Base-by-base conservation (phyloP, 2,113 vertebrate species). In the Corythornis cristatus region DNA sequence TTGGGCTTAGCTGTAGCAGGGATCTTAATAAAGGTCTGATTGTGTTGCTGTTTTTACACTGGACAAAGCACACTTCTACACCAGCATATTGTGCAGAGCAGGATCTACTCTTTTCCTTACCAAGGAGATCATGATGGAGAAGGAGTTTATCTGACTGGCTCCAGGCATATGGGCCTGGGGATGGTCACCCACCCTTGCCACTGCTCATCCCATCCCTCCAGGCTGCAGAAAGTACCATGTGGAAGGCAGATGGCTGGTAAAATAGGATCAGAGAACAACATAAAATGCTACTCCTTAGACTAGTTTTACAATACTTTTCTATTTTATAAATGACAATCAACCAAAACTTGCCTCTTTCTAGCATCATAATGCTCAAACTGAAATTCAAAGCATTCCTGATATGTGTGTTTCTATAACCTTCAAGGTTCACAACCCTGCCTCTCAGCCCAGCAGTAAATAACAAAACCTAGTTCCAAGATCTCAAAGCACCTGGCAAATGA, bases 401-500 rank as follows among this genome's bases (percentile, higher is more conserved):
- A 12, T 64, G 66, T 15, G 58, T 9, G 26, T 56, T 78, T 80
- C 90, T 81, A 25, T 53, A 75, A 1, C 46, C 73, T 65, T 70
- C 53, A 19, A 57, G 61, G 40, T 67, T 87, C 75, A 58, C 42
- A 42, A 28, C 5, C 31, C 46, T 29, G 19, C 33, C 65, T 40
- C 70, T 78, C 20, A 43, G 62, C 2, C 20, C 84, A 56, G 78
- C 57, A 66, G 46, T 64, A 83, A 94, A 72, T 64, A 82, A 88
- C 50, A n/a, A 85, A 89, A 42, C 42, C 42, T 7, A 40, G 45
- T 67, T 66, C 42, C 33, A 29, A 46, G 86, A 86, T 19, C 86
- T 73, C 57, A 73, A 68, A 90, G 50, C 86, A 90, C 74, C 86
- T 79, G 81, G 73, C 71, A 90, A 87, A 73, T 42, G 62, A 94